phyloP scores from a whole-genome alignment of 2,113 vertebrate genomes.

The Riparia riparia region DNA sequence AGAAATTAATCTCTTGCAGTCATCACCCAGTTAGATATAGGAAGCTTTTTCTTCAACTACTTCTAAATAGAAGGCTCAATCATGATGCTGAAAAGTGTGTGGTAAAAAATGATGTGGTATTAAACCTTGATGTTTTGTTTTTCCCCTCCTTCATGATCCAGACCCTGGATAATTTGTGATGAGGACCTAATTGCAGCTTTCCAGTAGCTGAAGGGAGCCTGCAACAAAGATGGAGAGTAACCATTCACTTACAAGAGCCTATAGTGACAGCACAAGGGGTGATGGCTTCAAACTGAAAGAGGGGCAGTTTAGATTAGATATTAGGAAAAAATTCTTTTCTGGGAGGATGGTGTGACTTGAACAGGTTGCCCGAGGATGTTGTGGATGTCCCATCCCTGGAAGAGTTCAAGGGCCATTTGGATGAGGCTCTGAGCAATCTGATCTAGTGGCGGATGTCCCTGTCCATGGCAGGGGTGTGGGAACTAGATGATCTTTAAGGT shows the following conservation, averaged over 20 bases:
- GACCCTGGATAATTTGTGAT: neutral
- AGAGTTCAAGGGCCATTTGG: fast-evolving
- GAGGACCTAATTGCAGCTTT: neutral
- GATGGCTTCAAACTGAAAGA: neutral
- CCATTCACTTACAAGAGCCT: neutral
- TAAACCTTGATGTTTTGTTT: neutral
- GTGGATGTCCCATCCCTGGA: neutral
- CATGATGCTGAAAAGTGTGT: neutral
- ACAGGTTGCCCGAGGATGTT: neutral
- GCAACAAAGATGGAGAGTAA: neutral
- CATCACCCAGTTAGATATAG: fast-evolving
- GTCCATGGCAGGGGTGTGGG: neutral
- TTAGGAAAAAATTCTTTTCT: neutral
- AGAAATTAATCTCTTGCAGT: neutral
- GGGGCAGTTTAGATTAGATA: neutral
- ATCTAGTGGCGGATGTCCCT: neutral
- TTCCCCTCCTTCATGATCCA: neutral
- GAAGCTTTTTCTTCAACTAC: neutral
- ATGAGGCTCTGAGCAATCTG: neutral
- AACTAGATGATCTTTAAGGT: neutral
- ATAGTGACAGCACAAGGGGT: neutral
- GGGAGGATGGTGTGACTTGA: neutral
- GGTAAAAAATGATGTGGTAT: neutral
- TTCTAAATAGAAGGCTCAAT: neutral
- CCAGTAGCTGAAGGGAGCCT: neutral